phyloP scores from a whole-genome alignment of 1,140 invertebrate genomes.

The Orchesella cincta region DNA sequence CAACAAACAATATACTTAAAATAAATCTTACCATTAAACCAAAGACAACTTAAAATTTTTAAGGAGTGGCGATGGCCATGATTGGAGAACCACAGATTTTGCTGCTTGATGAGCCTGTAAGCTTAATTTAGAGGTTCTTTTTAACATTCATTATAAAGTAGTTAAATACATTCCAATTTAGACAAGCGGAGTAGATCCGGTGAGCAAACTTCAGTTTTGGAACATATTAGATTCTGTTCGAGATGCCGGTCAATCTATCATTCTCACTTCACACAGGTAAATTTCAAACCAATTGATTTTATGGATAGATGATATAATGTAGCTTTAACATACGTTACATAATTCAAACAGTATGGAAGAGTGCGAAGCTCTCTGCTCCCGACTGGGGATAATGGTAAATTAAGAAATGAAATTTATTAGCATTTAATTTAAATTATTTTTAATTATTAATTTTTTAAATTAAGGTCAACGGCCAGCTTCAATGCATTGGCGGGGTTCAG shows the following conservation, averaged over 20 bases:
- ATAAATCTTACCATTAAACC: too few relatives aligned
- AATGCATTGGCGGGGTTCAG: slow-evolving; percentile 60
- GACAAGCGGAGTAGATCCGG: slow-evolving; percentile 58
- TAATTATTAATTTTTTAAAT: slow-evolving; percentile 46
- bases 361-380: slow-evolving; percentile 57
- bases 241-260: slow-evolving; percentile 45
- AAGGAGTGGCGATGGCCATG: slow-evolving; percentile 62
- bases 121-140: background rate
- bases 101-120: slow-evolving; percentile 60
- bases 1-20: too few relatives aligned
- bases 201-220: slow-evolving; percentile 58
- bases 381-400: slow-evolving; percentile 59
- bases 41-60: too few relatives aligned
- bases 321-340: background rate
- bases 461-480: slow-evolving; percentile 73
- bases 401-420: slow-evolving; percentile 57
- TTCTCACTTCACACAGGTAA: slow-evolving; percentile 53
- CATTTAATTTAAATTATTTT: slow-evolving; percentile 53
- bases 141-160: background rate
- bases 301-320: background rate
- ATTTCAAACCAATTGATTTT: background rate
- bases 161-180: background rate
- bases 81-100: slow-evolving; percentile 67
- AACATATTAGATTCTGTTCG: slow-evolving; percentile 46
- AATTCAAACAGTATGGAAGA: slow-evolving; percentile 55